Conservation (phyloP, 2,113 vertebrate species). For the Seriola aureovittata region DNA sequence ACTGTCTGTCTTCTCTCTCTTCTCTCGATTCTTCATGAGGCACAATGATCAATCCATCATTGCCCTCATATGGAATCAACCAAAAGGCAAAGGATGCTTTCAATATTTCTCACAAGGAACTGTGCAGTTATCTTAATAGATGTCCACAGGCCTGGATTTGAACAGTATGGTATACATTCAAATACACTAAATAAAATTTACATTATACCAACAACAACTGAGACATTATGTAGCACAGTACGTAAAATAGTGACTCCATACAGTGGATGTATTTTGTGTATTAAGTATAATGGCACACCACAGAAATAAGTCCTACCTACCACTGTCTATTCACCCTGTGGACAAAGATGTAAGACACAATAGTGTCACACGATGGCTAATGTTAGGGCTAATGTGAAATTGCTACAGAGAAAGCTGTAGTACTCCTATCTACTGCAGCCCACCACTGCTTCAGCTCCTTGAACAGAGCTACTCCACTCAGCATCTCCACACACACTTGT, state of each 20-base stretch:
- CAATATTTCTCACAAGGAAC: background rate
- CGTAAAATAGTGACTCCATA: background rate
- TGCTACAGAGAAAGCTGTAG: background rate
- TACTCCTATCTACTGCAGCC: background rate
- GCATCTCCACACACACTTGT: conserved; percentile 21
- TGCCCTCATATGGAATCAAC: no score
- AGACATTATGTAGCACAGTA: background rate
- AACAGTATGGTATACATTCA: no score
- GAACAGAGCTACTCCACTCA: background rate
- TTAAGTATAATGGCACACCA: background rate
- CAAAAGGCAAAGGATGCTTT: no score
- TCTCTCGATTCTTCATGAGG: no score
- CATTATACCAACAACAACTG: background rate
- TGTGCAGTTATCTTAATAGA: background rate
- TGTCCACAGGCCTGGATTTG: background rate
- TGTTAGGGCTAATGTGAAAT: background rate
- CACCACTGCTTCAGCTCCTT: conserved; percentile 23
- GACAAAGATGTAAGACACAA: background rate
- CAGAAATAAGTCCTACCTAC: background rate
- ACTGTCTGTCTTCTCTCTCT: no score
- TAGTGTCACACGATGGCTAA: background rate
- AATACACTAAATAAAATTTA: background rate
- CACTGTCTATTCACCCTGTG: background rate
- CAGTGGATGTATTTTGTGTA: background rate
- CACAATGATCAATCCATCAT: no score